phyloP scores from a whole-genome alignment of 2,113 vertebrate species.

The Danionella cerebrum region DNA sequence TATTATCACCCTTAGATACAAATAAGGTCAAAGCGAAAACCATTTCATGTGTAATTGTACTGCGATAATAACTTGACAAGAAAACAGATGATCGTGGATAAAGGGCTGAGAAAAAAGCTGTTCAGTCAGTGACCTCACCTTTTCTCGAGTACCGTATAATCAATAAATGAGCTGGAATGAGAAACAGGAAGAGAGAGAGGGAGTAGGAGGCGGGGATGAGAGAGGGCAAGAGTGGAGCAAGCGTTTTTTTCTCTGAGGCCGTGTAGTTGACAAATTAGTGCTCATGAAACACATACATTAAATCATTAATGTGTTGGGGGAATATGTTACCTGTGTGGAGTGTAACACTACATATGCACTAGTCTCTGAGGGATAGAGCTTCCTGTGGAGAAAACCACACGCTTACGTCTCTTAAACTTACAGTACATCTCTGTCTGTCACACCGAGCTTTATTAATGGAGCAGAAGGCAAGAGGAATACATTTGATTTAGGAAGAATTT shows the following conservation, averaged over 20 bases:
- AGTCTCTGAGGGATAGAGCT: background rate
- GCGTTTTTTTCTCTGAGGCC: background rate
- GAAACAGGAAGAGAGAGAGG: background rate
- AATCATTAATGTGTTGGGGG: slow-evolving; percentile 30
- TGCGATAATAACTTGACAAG: background rate
- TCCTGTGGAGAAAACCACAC: slow-evolving; percentile 19
- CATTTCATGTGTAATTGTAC: background rate
- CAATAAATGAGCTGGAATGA: background rate
- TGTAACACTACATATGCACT: slow-evolving; percentile 4
- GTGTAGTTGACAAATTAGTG: slow-evolving; percentile 10
- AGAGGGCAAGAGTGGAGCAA: too few species aligned
- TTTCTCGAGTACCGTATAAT: background rate
- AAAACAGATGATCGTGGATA: background rate
- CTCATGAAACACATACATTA: slow-evolving; percentile 15
- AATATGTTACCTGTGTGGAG: slow-evolving; percentile 8
- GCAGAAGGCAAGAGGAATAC: too few species aligned
- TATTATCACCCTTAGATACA: background rate
- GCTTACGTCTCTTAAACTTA: slow-evolving; percentile 22
- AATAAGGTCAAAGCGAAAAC: background rate
- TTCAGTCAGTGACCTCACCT: background rate
- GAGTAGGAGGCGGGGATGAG: background rate
- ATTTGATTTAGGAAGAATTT: too few species aligned
- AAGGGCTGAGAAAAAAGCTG: background rate
- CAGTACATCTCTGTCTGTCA: slow-evolving; percentile 31
- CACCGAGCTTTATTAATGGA: slow-evolving; percentile 12